phyloP scores from a whole-genome alignment of 2,797 vertebrate genomes.

The Decapterus maruadsi region DNA sequence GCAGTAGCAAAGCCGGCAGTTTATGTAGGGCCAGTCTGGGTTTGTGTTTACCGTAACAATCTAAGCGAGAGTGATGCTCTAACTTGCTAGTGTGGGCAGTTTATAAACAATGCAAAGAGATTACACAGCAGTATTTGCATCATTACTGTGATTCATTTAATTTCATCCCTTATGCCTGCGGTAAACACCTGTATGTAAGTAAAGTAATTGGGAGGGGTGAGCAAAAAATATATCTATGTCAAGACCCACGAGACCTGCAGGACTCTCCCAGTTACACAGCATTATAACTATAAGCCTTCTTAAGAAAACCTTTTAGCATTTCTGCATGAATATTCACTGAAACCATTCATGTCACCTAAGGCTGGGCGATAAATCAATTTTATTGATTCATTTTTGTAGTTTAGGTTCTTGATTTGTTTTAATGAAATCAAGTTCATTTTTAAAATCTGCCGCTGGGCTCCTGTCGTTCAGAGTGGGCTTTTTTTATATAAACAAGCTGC shows the following conservation, averaged over 20 bases:
- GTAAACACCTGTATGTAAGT: not conserved
- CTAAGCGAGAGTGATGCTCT: slow-evolving; percentile 1
- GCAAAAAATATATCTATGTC: slow-evolving; percentile 4
- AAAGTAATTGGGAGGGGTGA: not conserved
- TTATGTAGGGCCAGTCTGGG: not conserved
- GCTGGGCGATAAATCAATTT: not conserved
- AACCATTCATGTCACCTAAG: not conserved
- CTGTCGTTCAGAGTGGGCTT: too few relatives aligned
- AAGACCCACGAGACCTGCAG: not conserved
- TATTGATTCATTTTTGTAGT: too few relatives aligned
- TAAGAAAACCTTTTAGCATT: not conserved
- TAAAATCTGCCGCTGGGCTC: too few relatives aligned
- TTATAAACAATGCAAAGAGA: slow-evolving; percentile 26
- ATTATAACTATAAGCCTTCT: not conserved
- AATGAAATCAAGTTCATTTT: too few relatives aligned
- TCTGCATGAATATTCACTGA: not conserved
- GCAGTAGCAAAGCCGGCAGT: not conserved
- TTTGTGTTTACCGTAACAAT: not conserved
- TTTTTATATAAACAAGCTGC: too few relatives aligned
- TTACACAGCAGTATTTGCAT: slow-evolving; percentile 32
- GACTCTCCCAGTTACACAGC: slow-evolving; percentile 1
- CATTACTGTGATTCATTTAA: slow-evolving; percentile 23
- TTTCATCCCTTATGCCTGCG: not conserved
- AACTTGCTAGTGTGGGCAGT: slow-evolving; percentile 17
- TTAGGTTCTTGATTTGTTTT: too few relatives aligned